A percentile compares a stretch with the other conserved stretches of the same genome.
These are phyloP conservation scores for Beroe forskalii DNA, from an alignment of 37 sponge, comb jelly and placozoan genomes.

Conservation along the genomic window DNA sequence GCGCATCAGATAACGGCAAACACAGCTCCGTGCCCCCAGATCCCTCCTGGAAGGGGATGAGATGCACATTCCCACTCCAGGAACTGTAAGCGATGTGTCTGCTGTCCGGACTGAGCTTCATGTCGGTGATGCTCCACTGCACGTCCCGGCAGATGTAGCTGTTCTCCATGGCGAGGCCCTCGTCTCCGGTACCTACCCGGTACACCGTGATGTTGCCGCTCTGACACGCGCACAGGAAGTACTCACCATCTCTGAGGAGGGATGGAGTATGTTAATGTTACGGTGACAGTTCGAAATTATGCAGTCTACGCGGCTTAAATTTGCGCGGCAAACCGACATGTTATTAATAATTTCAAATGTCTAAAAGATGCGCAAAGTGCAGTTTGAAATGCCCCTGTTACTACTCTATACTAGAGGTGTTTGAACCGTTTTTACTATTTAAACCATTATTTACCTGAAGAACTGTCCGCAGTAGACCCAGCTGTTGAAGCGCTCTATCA, in stretches of 20 bases:
- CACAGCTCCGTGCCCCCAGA: not conserved
- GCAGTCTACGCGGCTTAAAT: no score
- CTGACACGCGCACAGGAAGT: conserved; percentile 50
- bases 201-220: conserved; percentile 6
- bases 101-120: conserved; percentile 30
- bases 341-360: no score
- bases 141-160: not conserved
- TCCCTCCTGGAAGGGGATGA: not conserved
- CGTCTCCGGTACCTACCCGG: not conserved
- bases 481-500: not conserved
- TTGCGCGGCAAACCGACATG: no score
- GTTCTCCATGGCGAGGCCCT: not conserved
- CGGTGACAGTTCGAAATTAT: no score
- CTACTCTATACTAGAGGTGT: no score
- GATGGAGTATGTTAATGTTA: no score
- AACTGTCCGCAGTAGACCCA: conserved; percentile 43
- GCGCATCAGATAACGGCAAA: not conserved
- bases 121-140: conserved; percentile 31
- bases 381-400: no score
- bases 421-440: no score
- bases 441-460: no score
- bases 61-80: conserved; percentile 62
- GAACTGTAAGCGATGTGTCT: conserved; percentile 42
- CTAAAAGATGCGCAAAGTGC: no score
- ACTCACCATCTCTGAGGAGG: conserved; percentile 6